Percentiles rank a stretch among this genome's conserved stretches.
Evolutionary conservation across 92 coral and sea anemone species (phyloP).

Genomic region (Virgularia gustaviana): DNA sequence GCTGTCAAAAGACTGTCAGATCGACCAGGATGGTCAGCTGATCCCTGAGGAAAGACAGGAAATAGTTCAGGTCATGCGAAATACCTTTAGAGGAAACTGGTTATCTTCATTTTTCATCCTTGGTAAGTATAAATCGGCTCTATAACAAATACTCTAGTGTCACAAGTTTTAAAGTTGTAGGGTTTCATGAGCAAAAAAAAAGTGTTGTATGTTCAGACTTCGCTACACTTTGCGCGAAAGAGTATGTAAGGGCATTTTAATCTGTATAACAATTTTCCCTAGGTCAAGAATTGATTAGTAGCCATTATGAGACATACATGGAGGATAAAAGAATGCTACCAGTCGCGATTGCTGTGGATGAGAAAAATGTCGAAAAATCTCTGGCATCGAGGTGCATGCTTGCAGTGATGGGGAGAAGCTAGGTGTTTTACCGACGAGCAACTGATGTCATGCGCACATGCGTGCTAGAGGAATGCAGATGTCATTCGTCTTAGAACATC

Average conservation of each 20-base stretch:
- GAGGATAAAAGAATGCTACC: slow-evolving; percentile 31
- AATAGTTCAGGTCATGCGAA: not conserved
- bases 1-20: not conserved
- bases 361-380: slow-evolving; percentile 33
- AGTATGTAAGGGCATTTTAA: too few species aligned
- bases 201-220: too few species aligned
- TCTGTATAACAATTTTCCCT: too few species aligned
- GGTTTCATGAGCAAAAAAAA: too few species aligned
- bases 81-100: not conserved
- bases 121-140: not conserved
- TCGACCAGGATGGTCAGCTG: not conserved
- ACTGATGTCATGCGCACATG: slow-evolving; percentile 47
- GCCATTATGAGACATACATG: slow-evolving; percentile 30
- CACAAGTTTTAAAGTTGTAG: too few species aligned
- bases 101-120: not conserved
- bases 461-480: slow-evolving; percentile 39
- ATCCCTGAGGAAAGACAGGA: not conserved
- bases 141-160: too few species aligned
- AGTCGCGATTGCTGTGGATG: slow-evolving; percentile 25
- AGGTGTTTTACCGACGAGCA: slow-evolving; percentile 17
- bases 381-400: slow-evolving; percentile 37
- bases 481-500: slow-evolving; percentile 35
- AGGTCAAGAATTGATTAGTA: slow-evolving; percentile 26
- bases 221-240: too few species aligned
- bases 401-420: slow-evolving; percentile 17